phyloP scores from a whole-genome alignment of 2,888 invertebrate species.

The Choristoneura rosaceana region DNA sequence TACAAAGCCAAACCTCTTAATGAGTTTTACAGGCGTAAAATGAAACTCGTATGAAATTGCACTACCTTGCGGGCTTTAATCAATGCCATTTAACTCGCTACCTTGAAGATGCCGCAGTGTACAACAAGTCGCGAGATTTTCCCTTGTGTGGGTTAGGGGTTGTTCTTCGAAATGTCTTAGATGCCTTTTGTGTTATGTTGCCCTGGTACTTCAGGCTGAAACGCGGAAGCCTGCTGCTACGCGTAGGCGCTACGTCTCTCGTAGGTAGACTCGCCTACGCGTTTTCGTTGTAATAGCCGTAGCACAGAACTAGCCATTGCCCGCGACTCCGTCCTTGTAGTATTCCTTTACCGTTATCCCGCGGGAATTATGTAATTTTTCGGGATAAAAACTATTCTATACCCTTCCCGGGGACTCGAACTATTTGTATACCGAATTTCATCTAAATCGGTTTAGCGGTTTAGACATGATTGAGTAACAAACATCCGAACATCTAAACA shows the following conservation, averaged over 20 bases:
- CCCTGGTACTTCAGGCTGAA: slow-evolving; percentile 17
- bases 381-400: no score
- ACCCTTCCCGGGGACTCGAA: no score
- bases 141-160: background rate
- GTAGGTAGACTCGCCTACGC: slow-evolving; percentile 9
- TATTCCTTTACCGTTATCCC: no score
- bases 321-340: no score
- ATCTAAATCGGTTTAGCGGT: no score
- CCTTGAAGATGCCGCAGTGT: background rate
- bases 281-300: background rate
- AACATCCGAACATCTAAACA: no score
- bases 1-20: background rate
- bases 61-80: background rate
- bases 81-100: background rate
- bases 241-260: slow-evolving; percentile 8
- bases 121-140: background rate
- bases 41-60: background rate
- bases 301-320: background rate
- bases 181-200: slow-evolving; percentile 4
- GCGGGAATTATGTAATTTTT: no score
- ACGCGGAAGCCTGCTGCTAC: slow-evolving; percentile 30
- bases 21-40: background rate
- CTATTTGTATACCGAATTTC: no score
- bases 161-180: background rate
- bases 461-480: no score